Base-by-base conservation (phyloP, 92 coral and sea anemone genomes). In the Desmophyllum pertusum region DNA sequence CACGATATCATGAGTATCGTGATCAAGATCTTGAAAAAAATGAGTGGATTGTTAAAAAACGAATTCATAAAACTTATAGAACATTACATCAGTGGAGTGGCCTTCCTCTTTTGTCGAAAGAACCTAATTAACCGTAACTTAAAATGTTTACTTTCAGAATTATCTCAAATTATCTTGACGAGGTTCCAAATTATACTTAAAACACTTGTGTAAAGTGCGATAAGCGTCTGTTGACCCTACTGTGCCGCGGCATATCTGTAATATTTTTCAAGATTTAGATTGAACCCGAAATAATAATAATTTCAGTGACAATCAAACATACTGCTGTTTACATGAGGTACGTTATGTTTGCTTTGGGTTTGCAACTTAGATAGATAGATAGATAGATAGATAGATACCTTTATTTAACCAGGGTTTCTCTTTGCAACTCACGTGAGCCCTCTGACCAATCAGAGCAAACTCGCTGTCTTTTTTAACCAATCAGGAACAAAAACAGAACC, bases 161-260 rank as follows among this genome's bases (percentile, higher is more conserved):
- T 67, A 50, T 11, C 18, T 63, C 27, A 5, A 25, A 31, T 3
- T 64, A 72, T 71, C 79, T 82, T 72, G 79, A 71, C 61, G 73
- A 71, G 17, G 19, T 42, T 62, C 71, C 55, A 69, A 73, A 82
- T 71, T 30, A 61, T 62, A 72, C 86, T 82, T 82, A 50, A 82
- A 36, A 41, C 30, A 53, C 79, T 82, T 71, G 71, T 42, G 79
- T 43, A 10, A 30, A 59, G 52, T 25, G 52, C 25, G 86, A 82
- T 82, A 82, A 82, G 53, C 51, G 36, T 52, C 31, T 82, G 78
- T 19, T 13, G 50, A 67, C 31, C 63, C 66, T 19, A 42, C 42
- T 5, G 6, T 19, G n/a, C 19, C 13, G 1, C 42, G 5, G 27
- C 69, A 23, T 40, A 46, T 25, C 37, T 33, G 6, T 7, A 74